Evolutionary conservation across 1,140 invertebrate genomes (phyloP), one percentile per base, ranked within the genome.

Genomic region (Cardiocondyla obscurior): DNA sequence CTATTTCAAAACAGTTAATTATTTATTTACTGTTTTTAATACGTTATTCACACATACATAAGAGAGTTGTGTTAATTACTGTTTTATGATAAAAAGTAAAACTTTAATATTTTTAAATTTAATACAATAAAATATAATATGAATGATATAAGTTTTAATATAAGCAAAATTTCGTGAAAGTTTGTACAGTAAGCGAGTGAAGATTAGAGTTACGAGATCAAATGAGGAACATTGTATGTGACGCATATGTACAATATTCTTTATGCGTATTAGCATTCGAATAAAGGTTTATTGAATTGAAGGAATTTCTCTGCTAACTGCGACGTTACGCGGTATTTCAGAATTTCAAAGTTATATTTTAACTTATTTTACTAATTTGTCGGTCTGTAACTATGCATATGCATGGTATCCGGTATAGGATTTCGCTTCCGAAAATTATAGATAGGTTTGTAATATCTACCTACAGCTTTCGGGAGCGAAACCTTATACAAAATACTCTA

Each of bases 271-370:
- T 16, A 44, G 25, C 6, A 19, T 2, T 19, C 7, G 42, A 22
- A 28, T n/a, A 51, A 42, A 49, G 30, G n/a, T 73, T 76, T 77
- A 77, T 85, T 85, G n/a, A 85, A 77, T 79, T 69, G 62, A 25
- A 36, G 62, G 12, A 83, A 77, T 30, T 73, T 55, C 76, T n/a
- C 67, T 25, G 28, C 53, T 39, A 16, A n/a, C 19, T 62, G 25
- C 6, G 46, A 74, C 14, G 30, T n/a, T 0, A 30, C n/a, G 30
- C n/a, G 16, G 16, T 46, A 6, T 5, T 22, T 60, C 53, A 10
- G 14, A 5, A 39, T 72, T 72, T 70, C n/a, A 33, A 30, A 14
- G 10, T 2, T 8, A 25, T 33, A 55, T 42, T 22, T 65, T 28
- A n/a, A n/a, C 33, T 2, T 14, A n/a, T 30, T 74, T 74, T 33